Evolutionary conservation across 2,888 invertebrate species (phyloP), one percentile per base, ranked within the genome.

Genomic region (Eustalomyia histrio): DNA sequence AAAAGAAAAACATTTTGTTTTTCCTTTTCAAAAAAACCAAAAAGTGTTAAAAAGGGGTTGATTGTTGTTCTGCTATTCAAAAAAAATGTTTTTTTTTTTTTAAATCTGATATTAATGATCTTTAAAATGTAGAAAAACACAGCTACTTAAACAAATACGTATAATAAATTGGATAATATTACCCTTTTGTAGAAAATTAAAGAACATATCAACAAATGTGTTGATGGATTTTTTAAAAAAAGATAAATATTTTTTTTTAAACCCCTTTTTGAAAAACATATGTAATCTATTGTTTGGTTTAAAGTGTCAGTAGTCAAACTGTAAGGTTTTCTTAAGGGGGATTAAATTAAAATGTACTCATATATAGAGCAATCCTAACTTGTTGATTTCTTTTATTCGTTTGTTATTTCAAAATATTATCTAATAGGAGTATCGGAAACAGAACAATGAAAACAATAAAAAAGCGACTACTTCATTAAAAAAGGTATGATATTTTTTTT

Each of bases 21-120:
- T 50, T 74, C 35, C 57, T 12, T 39, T 39, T 39, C 14, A n/a
- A 8, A 43, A 52, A 10, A 35, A n/a, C 24, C 24, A 50, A 21
- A 74, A 52, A 73, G 80, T 80, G 80, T 80, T 73, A 60, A 73
- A 80, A 74, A 80, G 80, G 80, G 80, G 73, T 76, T 73, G 76
- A 16, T 53, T 61, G 18, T 79, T 50, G 39, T 17, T 24, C 6
- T 10, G 29, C n/a, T 55, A 67, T 57, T 55, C 24, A 55, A 57
- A 55, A 21, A n/a, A 18, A 2, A 2, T 64, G 24, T 24, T 2
- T 24, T 4, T 43, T 39, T n/a, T 58, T 24, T 71, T 65, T 47
- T 0, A 67, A 67, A 60, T 78, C 47, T 67, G 24, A 43, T 67
- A 78, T 68, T 72, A 79, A 79, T 79, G 72, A 73, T 73, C 65